Evolutionary conservation across 1,140 invertebrate genomes (phyloP), one percentile per base, ranked within the genome.

Genomic region (Micrasema longulum): DNA sequence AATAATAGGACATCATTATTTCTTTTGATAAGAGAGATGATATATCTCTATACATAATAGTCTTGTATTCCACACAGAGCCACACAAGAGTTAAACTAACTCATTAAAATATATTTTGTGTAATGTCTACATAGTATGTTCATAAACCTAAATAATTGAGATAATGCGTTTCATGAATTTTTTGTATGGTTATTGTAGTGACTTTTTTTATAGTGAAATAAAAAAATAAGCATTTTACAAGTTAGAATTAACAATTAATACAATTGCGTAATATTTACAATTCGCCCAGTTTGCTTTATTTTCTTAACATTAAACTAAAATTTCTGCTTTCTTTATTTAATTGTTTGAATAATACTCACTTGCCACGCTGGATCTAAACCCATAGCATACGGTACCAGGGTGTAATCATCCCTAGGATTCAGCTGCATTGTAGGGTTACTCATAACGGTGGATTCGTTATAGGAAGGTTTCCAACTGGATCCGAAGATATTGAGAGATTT

Each of bases 401-500:
- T 77, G 68, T 89, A 93, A 7, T 85, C 82, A 7, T 77, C 77
- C 14, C 84, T 87, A 3, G 94, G 94, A 82, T 92, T 87, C 31
- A 96, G 75, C 52, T 90, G 88, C n/a, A 92, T 73, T 16, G 84
- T 82, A 1, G 80, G 77, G 73, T 87, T 87, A 0, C 14, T 1
- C 52, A 84, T 77, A 22, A 90, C 79, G 0, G 85, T 88, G 0
- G 77, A 62, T 3, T 80, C 82, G 72, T 89, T 85, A 70, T 92
- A 93, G 22, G 85, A 84, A 1, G 85, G 77, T 1, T 38, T 66
- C 96, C 96, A 99, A 36, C 88, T 87, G 0, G 94, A 92, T 1
- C 95, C 95, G 83, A 99, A 99, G 1, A 99, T 87, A 77, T 99
- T 99, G 78, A 98, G 83, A 0, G 96, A 95, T 80, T 98, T 99